These are phyloP conservation scores for Actenoides hombroni DNA, from an alignment of 2,113 vertebrate genomes.

Conservation along the genomic window DNA sequence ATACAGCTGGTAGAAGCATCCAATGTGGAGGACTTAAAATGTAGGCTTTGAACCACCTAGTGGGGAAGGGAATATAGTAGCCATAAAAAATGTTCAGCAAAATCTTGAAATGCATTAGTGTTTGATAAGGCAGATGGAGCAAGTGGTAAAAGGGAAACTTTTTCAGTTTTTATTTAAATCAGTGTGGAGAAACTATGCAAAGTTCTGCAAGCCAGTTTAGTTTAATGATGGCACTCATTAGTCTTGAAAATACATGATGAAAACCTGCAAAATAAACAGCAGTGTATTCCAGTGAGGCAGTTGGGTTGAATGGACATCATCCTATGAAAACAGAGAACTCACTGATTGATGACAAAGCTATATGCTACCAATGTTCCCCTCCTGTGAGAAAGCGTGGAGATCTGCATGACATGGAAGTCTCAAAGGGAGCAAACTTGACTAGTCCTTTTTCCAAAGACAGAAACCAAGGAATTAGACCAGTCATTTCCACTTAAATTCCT, in stretches of 20 bases:
- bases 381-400: rapidly evolving
- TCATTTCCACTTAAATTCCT: background rate
- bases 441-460: background rate
- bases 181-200: background rate
- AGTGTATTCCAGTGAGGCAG: background rate
- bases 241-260: background rate
- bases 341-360: background rate
- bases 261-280: background rate
- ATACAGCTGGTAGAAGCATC: background rate
- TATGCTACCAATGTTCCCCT: rapidly evolving
- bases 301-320: background rate
- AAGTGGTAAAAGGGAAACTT: background rate
- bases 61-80: background rate
- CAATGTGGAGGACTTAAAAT: background rate
- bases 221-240: background rate
- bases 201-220: background rate
- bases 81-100: background rate
- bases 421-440: background rate
- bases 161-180: background rate
- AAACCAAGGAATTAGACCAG: background rate
- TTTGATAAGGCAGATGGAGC: background rate
- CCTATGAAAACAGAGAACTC: background rate
- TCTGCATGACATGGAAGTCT: background rate
- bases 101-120: background rate
- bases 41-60: background rate